Conservation (phyloP, 2,888 invertebrate genomes). For the Megastigmus dorsalis region DNA sequence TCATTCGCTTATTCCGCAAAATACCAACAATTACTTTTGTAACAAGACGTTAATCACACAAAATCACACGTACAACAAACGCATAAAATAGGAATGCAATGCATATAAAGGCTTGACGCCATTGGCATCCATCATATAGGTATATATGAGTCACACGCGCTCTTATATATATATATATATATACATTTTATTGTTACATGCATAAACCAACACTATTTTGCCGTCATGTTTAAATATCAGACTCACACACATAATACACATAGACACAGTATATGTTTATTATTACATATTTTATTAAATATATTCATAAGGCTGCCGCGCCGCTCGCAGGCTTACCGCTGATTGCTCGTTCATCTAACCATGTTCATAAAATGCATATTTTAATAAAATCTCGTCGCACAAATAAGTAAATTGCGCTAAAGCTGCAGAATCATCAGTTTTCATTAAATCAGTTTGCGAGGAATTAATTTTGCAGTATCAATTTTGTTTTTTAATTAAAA, state of each 20-base stretch:
- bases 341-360: slow-evolving; percentile 69
- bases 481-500: too few relatives aligned
- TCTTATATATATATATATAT: slow-evolving; percentile 62
- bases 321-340: slow-evolving; percentile 74
- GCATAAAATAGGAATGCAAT: slow-evolving; percentile 24
- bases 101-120: slow-evolving; percentile 54
- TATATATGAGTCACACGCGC: slow-evolving; percentile 64
- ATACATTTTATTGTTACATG: slow-evolving; percentile 38
- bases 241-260: slow-evolving; percentile 47
- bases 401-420: slow-evolving; percentile 58
- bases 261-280: slow-evolving; percentile 50
- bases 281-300: slow-evolving; percentile 62
- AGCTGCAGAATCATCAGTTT: too few relatives aligned
- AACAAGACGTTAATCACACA: neutral
- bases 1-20: neutral
- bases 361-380: slow-evolving; percentile 47
- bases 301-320: slow-evolving; percentile 62
- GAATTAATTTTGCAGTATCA: neutral
- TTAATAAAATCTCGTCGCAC: slow-evolving; percentile 62
- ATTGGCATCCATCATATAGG: slow-evolving; percentile 64
- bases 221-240: neutral
- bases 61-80: neutral
- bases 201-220: slow-evolving; percentile 7
- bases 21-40: neutral
- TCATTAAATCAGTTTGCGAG: too few relatives aligned